Percentiles rank a stretch among this genome's conserved stretches.
Evolutionary conservation across 2,888 invertebrate species (phyloP).

Genomic region (Leptura quadrifasciata): DNA sequence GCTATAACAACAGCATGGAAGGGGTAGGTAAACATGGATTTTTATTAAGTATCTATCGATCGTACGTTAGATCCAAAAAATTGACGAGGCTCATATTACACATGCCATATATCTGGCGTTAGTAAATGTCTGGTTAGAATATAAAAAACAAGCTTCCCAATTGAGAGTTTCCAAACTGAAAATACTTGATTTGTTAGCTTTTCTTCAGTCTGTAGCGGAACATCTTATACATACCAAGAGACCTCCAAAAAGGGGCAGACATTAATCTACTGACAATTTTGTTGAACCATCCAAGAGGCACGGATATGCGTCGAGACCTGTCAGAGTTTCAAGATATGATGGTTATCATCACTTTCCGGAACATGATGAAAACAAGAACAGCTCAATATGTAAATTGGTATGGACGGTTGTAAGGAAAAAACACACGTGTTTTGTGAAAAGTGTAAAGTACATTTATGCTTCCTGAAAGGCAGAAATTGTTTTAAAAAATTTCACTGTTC

Average conservation of each 20-base stretch:
- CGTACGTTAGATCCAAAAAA: conserved; percentile 51
- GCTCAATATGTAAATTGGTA: too few species aligned
- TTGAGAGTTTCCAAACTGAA: conserved; percentile 14
- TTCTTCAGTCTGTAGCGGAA: conserved; percentile 21
- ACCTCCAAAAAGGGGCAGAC: conserved; percentile 26
- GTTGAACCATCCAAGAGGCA: background rate
- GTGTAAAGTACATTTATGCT: too few species aligned
- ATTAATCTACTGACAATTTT: background rate
- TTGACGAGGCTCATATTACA: conserved; percentile 51
- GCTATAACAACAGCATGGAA: conserved; percentile 56
- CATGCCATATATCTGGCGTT: conserved; percentile 46
- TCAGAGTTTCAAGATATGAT: too few species aligned
- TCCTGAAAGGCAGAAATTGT: conserved; percentile 1
- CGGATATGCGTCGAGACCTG: too few species aligned
- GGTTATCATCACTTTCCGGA: too few species aligned
- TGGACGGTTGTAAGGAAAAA: too few species aligned
- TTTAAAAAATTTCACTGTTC: background rate
- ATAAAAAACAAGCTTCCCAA: background rate
- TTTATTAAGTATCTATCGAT: conserved; percentile 53
- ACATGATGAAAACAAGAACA: too few species aligned
- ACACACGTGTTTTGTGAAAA: too few species aligned
- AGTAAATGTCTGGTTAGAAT: conserved; percentile 26
- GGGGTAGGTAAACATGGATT: conserved; percentile 57
- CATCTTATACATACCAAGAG: conserved; percentile 15
- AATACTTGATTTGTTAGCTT: conserved; percentile 26